A percentile compares a stretch with the other conserved stretches of the same genome.
Evolutionary conservation across 2,113 vertebrate genomes (phyloP).

Genomic region (Erpornis zantholeuca): DNA sequence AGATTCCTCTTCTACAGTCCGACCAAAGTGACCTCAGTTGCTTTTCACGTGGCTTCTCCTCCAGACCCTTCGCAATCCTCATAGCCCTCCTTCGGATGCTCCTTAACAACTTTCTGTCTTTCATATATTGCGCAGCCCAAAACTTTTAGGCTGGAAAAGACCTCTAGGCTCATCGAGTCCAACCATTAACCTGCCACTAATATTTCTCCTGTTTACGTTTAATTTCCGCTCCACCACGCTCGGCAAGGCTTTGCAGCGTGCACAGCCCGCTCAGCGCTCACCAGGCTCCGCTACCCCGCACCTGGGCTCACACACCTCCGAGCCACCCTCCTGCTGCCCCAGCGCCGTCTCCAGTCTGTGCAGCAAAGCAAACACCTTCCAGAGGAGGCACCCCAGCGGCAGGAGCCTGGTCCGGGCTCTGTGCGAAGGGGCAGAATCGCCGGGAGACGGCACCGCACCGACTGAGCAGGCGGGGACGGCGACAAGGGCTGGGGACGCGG

Average conservation of each 20-base stretch:
- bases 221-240: background rate
- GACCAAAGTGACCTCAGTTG: background rate
- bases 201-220: background rate
- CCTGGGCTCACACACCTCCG: rapidly evolving
- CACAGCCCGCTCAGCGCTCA: background rate
- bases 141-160: background rate
- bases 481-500: rapidly evolving
- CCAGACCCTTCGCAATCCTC: background rate
- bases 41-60: background rate
- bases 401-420: background rate
- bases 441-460: rapidly evolving
- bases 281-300: background rate
- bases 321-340: background rate
- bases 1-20: background rate
- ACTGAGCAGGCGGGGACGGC: background rate
- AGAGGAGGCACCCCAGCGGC: background rate
- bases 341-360: background rate
- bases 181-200: background rate
- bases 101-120: background rate
- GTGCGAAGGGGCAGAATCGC: background rate
- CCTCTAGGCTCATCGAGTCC: background rate
- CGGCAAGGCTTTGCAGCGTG: rapidly evolving
- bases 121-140: background rate
- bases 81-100: background rate
- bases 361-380: rapidly evolving